Evolutionary conservation across 2,888 invertebrate genomes (phyloP).

Genomic region (Andricus curvator): DNA sequence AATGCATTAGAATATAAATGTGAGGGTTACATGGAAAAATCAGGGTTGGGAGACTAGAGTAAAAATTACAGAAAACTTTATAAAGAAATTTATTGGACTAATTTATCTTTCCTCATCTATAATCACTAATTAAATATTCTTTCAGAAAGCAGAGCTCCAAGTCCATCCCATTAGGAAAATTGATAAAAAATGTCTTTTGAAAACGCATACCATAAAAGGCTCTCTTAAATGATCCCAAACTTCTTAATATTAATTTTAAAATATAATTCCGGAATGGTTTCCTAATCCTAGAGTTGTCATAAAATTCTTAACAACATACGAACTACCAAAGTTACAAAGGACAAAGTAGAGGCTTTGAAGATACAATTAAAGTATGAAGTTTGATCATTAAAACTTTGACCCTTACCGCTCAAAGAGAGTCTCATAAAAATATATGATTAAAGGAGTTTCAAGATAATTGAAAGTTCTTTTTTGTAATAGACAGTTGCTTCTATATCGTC

Average conservation of each 20-base stretch:
- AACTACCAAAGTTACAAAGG: background rate
- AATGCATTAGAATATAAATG: background rate
- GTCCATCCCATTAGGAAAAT: background rate
- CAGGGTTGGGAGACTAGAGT: background rate
- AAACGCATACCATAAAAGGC: background rate
- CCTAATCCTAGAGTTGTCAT: background rate
- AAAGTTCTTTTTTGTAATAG: background rate
- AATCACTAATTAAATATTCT: background rate
- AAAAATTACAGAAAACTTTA: background rate
- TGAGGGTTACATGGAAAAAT: background rate
- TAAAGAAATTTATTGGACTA: background rate
- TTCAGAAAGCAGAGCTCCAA: background rate
- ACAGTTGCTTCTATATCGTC: background rate
- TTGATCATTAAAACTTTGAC: conserved; percentile 26
- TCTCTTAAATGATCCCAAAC: background rate
- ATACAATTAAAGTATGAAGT: conserved; percentile 15
- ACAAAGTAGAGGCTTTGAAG: conserved; percentile 8
- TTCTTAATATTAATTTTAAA: background rate
- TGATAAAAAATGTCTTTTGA: background rate
- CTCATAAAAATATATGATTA: conserved; percentile 26
- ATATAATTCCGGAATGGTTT: background rate
- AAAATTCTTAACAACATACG: background rate
- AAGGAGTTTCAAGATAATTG: conserved; percentile 1
- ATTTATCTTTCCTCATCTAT: too few relatives aligned
- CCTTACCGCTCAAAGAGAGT: background rate